These are phyloP conservation scores for Drosophila athabasca DNA, from an alignment of 1,140 invertebrate species.

Conservation along the genomic window DNA sequence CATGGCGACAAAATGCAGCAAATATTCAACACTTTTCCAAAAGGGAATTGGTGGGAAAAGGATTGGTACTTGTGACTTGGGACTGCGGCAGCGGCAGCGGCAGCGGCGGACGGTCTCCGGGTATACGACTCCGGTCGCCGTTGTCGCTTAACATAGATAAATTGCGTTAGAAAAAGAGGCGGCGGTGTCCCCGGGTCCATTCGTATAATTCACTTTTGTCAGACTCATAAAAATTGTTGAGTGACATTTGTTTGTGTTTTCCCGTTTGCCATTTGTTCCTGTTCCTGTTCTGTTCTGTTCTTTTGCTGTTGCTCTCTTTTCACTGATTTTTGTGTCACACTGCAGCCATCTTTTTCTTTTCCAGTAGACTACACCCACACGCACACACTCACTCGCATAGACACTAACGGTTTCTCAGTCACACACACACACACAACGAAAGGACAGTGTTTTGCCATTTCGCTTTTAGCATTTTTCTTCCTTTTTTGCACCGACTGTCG, in stretches of 20 bases:
- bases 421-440: slow-evolving; percentile 18
- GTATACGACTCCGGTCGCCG: slow-evolving; percentile 41
- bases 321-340: slow-evolving; percentile 75
- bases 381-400: slow-evolving; percentile 27
- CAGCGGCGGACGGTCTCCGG: neutral
- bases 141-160: slow-evolving; percentile 77
- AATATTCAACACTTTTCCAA: slow-evolving; percentile 73
- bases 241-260: slow-evolving; percentile 82
- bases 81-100: neutral
- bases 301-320: slow-evolving; percentile 47
- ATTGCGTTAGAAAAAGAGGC: slow-evolving; percentile 81
- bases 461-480: slow-evolving; percentile 44
- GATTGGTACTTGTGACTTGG: slow-evolving; percentile 1
- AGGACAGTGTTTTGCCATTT: slow-evolving; percentile 49
- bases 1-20: slow-evolving; percentile 68
- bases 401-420: neutral
- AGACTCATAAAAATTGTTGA: slow-evolving; percentile 82
- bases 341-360: slow-evolving; percentile 80
- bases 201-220: slow-evolving; percentile 82
- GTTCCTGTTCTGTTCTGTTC: slow-evolving; percentile 35
- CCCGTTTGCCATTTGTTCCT: slow-evolving; percentile 59
- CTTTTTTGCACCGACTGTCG: slow-evolving; percentile 22
- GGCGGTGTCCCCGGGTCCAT: slow-evolving; percentile 73
- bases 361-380: slow-evolving; percentile 54
- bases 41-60: slow-evolving; percentile 3